Conservation (phyloP, 2,888 invertebrate genomes). For the Hermaeophaga mercurialis region DNA sequence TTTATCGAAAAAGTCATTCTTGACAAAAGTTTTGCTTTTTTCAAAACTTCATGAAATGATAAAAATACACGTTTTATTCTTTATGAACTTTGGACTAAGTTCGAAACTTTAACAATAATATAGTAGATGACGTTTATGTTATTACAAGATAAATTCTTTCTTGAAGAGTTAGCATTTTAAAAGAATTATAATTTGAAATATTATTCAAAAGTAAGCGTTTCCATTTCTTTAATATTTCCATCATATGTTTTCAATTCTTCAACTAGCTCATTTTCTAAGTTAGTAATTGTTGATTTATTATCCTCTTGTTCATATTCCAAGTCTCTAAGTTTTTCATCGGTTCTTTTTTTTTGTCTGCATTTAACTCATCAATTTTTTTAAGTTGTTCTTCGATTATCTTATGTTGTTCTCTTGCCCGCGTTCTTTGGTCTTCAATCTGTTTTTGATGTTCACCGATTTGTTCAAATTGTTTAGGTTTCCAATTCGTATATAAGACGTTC, state of each 20-base stretch:
- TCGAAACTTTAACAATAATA: no score
- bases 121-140: no score
- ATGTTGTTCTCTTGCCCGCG: slow-evolving; percentile 14
- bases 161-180: no score
- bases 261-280: slow-evolving; percentile 34
- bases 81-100: no score
- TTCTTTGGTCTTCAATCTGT: slow-evolving; percentile 19
- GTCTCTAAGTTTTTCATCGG: slow-evolving; percentile 27
- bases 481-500: slow-evolving; percentile 42
- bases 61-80: no score
- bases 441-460: not conserved
- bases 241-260: slow-evolving; percentile 35
- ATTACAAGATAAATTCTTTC: no score
- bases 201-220: slow-evolving; percentile 39
- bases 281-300: slow-evolving; percentile 27
- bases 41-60: no score
- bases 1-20: no score
- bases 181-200: no score
- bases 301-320: slow-evolving; percentile 29
- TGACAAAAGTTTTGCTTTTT: no score
- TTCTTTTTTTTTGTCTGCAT: not conserved
- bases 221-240: slow-evolving; percentile 36
- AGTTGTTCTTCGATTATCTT: not conserved
- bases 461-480: slow-evolving; percentile 8
- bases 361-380: slow-evolving; percentile 20